Base-by-base conservation (phyloP, 92 coral and sea anemone species). In the Palythoa grandis region DNA sequence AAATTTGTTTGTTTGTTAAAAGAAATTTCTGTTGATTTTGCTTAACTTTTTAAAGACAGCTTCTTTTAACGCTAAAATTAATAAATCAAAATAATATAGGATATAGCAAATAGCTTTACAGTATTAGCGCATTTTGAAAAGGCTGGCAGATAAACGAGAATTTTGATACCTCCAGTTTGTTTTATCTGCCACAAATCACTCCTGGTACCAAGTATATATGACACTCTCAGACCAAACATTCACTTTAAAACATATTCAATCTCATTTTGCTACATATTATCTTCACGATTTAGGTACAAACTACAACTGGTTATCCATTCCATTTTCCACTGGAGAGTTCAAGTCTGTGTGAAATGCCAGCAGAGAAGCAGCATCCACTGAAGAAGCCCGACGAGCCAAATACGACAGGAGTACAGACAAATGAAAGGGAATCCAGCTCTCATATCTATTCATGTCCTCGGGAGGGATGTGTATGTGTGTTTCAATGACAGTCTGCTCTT, bases 401-500 rank as follows among this genome's bases (percentile, higher is more conserved):
- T 52, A 2, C 1, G 56, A 52, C 13, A 7, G 9, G 0, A 7
- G n/a, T n/a, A n/a, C n/a, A n/a, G n/a, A n/a, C n/a, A n/a, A n/a
- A n/a, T n/a, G n/a, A 7, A 2, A 84, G 38, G 70, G 65, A 58
- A 19, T 12, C 65, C 20, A 11, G 20, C 12, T 65, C 29, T 22
- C 10, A 11, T 88, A 37, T 87, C 20, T 61, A 70, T 66, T 47
- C 83, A 12, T 89, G 94, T 38, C 92, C 43, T 68, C 24, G 24
- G 11, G 72, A 68, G 29, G 72, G 72, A 10, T 68, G 72, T 68
- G 72, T 68, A 29, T 73, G 78, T 13, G 88, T 85, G 11, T 90
- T 87, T 83, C 89, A 91, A 61, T 40, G 87, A 22, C 50, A 58
- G 47, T 76, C 87, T 4, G 71, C 79, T 12, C 87, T 88, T 15